phyloP scores from a whole-genome alignment of 2,113 vertebrate species.

The Anarrhichthys ocellatus region DNA sequence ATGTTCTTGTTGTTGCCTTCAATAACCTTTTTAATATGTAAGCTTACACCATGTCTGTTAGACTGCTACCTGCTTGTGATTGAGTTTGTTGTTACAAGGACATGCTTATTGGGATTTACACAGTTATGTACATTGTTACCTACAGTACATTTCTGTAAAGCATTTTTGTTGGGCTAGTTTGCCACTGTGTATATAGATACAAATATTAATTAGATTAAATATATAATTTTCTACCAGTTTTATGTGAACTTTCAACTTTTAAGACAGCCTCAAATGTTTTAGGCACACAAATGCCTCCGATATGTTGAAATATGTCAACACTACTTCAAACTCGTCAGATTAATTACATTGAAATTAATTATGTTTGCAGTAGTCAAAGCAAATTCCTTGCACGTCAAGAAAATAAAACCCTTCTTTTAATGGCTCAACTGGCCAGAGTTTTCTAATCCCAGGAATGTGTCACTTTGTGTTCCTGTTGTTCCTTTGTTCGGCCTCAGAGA shows the following conservation, averaged over 20 bases:
- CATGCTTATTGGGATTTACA: not conserved
- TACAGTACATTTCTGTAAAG: not conserved
- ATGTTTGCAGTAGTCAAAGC: conserved; percentile 36
- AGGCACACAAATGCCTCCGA: not conserved
- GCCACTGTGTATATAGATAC: not conserved
- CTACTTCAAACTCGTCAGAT: conserved; percentile 36
- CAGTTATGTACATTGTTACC: not conserved
- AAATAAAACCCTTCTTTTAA: conserved; percentile 54
- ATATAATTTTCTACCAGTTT: not conserved
- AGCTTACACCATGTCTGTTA: not conserved
- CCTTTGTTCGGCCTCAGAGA: conserved; percentile 60
- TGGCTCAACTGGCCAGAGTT: conserved; percentile 44
- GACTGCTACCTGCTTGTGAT: not conserved
- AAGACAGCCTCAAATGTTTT: not conserved
- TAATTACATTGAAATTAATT: conserved; percentile 33
- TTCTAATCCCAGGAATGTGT: conserved; percentile 81
- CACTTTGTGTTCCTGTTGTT: conserved; percentile 67
- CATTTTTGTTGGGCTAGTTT: not conserved
- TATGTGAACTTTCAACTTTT: not conserved
- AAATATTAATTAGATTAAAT: not conserved
- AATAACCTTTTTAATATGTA: not conserved
- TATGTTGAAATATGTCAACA: conserved; percentile 19
- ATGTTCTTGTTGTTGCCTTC: not conserved
- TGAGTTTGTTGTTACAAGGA: not conserved
- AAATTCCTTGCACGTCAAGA: conserved; percentile 52